Percentiles rank a stretch among this genome's conserved stretches.
Evolutionary conservation across 2,888 invertebrate genomes (phyloP).

Genomic region (Microctonus hyperodae): DNA sequence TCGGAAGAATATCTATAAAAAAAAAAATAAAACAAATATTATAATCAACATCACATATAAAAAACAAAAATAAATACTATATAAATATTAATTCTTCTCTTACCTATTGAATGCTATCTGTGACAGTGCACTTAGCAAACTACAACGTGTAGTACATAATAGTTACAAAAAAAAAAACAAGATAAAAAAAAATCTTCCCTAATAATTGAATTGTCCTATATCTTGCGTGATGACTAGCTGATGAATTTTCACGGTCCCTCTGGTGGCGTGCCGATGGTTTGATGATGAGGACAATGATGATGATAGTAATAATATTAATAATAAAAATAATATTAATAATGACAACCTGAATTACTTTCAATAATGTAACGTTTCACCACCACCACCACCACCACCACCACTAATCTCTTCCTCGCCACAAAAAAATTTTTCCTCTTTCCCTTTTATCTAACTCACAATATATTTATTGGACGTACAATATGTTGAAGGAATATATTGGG

Average conservation of each 20-base stretch:
- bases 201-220: slow-evolving; percentile 54
- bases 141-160: slow-evolving; percentile 47
- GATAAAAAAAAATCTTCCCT: slow-evolving; percentile 50
- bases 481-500: not conserved
- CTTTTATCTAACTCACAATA: slow-evolving; percentile 31
- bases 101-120: slow-evolving; percentile 57
- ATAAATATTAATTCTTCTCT: slow-evolving; percentile 24
- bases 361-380: slow-evolving; percentile 6
- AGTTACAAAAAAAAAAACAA: slow-evolving; percentile 36
- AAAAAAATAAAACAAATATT: slow-evolving; percentile 10
- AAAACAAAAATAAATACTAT: not conserved
- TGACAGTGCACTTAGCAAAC: slow-evolving; percentile 53
- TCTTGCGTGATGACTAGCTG: slow-evolving; percentile 57
- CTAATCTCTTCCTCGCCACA: slow-evolving; percentile 3
- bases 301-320: not conserved
- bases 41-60: not conserved
- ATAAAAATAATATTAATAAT: not conserved
- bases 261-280: not conserved
- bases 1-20: slow-evolving; percentile 57
- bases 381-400: slow-evolving; percentile 8
- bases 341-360: slow-evolving; percentile 7
- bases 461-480: slow-evolving; percentile 44
- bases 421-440: slow-evolving; percentile 15
- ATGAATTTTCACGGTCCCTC: slow-evolving; percentile 40
- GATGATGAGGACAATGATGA: not conserved